A percentile compares a stretch with the other conserved stretches of the same genome.
Evolutionary conservation across 2,113 vertebrate genomes (phyloP).

Genomic region (Camelus dromedarius): DNA sequence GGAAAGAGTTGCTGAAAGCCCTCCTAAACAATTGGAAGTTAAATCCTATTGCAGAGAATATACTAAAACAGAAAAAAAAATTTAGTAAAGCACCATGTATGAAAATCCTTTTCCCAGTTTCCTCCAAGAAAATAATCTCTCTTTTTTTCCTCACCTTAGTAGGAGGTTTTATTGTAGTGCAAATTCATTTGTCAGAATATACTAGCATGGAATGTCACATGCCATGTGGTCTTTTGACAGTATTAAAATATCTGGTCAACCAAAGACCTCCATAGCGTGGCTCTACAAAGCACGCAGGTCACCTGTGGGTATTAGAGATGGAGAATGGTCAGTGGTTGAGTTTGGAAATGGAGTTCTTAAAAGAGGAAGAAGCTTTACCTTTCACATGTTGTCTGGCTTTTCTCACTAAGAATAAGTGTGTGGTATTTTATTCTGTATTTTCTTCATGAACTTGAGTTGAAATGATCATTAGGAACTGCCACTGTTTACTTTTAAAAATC

Average conservation of each 20-base stretch:
- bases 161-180: not conserved
- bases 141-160: not conserved
- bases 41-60: not conserved
- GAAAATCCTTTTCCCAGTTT: not conserved
- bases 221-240: not conserved
- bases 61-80: not conserved
- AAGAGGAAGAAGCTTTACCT: not conserved
- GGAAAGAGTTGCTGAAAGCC: constrained; percentile 42
- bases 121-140: not conserved
- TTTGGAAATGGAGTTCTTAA: not conserved
- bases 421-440: not conserved
- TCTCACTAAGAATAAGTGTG: not conserved
- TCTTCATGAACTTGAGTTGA: not conserved
- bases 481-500: not conserved
- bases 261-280: not conserved
- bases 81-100: not conserved
- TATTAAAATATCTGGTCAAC: not conserved
- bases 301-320: not conserved
- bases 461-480: not conserved
- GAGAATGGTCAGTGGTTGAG: not conserved
- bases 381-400: not conserved
- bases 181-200: not conserved
- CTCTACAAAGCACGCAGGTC: not conserved
- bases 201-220: not conserved
- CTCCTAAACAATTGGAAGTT: not conserved